phyloP scores from a whole-genome alignment of 2,888 invertebrate genomes.

The Eupithecia inturbata region DNA sequence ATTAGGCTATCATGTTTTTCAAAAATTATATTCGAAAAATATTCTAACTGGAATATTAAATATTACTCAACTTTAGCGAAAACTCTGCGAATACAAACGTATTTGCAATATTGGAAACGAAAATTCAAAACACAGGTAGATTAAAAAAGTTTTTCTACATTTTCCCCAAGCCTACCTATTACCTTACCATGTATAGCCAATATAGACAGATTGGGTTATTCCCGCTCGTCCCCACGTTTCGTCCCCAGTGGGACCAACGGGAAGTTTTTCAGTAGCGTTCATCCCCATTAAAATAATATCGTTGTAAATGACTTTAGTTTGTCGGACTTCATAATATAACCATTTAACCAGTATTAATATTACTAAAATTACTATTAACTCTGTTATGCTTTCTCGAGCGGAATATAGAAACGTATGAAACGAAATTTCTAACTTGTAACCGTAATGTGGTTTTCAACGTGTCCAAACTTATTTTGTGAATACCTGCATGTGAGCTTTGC shows the following conservation, averaged over 20 bases:
- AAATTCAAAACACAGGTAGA: conserved; percentile 29
- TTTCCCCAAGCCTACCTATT: not conserved
- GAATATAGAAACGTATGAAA: not conserved
- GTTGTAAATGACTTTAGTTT: too few species aligned
- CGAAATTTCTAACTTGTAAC: not conserved
- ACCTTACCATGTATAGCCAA: not conserved
- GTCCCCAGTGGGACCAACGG: too few species aligned
- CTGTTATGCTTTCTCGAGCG: not conserved
- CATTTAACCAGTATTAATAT: not conserved
- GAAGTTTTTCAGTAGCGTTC: too few species aligned
- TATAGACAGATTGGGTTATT: too few species aligned
- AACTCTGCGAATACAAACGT: not conserved
- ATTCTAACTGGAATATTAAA: not conserved
- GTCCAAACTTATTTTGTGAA: not conserved
- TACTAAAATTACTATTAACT: not conserved
- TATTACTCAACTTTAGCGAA: conserved; percentile 16
- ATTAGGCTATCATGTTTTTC: too few species aligned
- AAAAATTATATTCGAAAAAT: not conserved
- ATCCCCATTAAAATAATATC: too few species aligned
- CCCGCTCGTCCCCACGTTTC: too few species aligned
- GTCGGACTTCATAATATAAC: not conserved
- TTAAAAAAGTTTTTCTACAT: conserved; percentile 34
- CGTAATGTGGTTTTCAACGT: not conserved
- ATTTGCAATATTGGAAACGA: conserved; percentile 18
- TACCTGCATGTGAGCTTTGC: not conserved